These are phyloP conservation scores for Clytia hemisphaerica DNA, from an alignment of 30 jellyfish, hydroid and myxozoan species.

Conservation along the genomic window DNA sequence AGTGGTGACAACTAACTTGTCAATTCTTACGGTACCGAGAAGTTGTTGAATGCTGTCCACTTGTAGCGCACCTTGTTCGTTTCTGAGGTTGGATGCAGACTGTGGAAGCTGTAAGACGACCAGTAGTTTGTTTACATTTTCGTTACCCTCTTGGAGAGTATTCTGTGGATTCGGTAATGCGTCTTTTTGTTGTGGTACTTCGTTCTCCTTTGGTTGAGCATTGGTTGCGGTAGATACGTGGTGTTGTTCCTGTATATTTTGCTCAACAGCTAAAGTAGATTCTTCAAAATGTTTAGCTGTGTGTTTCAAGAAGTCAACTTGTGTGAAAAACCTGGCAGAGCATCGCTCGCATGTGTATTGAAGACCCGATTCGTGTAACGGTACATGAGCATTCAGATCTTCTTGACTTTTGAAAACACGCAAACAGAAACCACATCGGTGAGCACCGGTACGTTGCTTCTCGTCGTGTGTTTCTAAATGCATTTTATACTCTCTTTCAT, in stretches of 20 bases:
- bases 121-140: background rate
- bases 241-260: background rate
- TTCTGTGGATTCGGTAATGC: no score
- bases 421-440: conserved; percentile 29
- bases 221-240: no score
- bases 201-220: no score
- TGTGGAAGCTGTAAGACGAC: conserved; percentile 24
- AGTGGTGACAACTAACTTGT: conserved; percentile 18
- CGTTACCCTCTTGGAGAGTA: no score
- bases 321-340: conserved; percentile 11
- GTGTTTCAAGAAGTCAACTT: conserved; percentile 8
- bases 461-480: conserved; percentile 9
- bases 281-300: background rate
- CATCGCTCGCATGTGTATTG: conserved; percentile 2
- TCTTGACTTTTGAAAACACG: conserved; percentile 27
- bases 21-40: conserved; percentile 7
- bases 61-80: background rate
- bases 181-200: no score
- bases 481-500: background rate
- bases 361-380: conserved; percentile 24
- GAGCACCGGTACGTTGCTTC: background rate
- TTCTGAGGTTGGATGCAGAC: background rate
- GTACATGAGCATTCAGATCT: conserved; percentile 26
- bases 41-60: conserved; percentile 18
- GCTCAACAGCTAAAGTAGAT: background rate